phyloP scores from a whole-genome alignment of 2,113 vertebrate genomes.

The Cyanoliseus patagonus region DNA sequence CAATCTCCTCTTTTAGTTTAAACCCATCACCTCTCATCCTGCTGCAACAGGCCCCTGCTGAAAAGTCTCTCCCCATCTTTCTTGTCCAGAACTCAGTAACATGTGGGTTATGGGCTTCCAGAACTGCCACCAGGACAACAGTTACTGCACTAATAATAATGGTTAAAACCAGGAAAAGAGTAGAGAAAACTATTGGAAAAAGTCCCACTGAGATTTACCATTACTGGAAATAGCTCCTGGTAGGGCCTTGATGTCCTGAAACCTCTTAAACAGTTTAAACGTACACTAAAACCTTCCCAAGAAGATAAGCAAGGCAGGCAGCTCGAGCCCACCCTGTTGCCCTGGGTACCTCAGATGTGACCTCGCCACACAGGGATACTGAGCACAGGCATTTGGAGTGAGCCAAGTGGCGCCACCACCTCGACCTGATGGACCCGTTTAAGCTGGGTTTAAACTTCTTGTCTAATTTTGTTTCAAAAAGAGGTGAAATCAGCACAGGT shows the following conservation, averaged over 20 bases:
- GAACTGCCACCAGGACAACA: neutral
- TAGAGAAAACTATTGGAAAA: neutral
- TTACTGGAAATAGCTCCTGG: neutral
- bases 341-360: neutral
- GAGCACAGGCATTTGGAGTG: too few species aligned
- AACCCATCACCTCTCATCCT: neutral
- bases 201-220: neutral
- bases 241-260: neutral
- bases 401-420: neutral
- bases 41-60: neutral
- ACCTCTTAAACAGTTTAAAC: neutral
- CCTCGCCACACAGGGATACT: fast-evolving
- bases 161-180: neutral
- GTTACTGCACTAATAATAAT: neutral
- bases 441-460: neutral
- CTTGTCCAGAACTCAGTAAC: neutral
- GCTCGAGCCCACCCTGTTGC: neutral
- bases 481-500: neutral
- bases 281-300: neutral
- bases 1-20: neutral
- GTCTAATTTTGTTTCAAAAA: neutral
- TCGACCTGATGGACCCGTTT: neutral
- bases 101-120: neutral
- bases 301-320: neutral
- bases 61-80: neutral